phyloP scores from a whole-genome alignment of 2,113 vertebrate genomes.

The Collichthys lucidus region DNA sequence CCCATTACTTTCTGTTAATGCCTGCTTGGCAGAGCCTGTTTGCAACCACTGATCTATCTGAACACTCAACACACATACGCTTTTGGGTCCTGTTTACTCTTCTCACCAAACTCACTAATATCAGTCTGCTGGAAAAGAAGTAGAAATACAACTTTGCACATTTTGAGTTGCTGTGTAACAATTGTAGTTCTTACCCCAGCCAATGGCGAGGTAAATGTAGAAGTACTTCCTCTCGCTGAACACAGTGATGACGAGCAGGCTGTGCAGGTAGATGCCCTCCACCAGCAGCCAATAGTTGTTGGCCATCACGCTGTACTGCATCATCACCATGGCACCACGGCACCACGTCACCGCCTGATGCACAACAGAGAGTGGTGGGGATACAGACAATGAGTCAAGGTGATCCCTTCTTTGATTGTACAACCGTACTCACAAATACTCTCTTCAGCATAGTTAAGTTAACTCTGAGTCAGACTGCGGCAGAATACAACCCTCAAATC shows the following conservation, averaged over 20 bases:
- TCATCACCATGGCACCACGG: constrained; percentile 93
- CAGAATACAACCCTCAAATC: neutral
- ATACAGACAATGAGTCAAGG: neutral
- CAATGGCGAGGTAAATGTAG: constrained; percentile 91
- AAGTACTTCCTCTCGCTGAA: constrained; percentile 95
- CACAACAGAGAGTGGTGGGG: neutral
- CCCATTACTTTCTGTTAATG: neutral
- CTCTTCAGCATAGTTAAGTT: neutral
- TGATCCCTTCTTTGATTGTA: neutral
- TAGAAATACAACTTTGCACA: neutral
- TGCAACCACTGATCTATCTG: neutral
- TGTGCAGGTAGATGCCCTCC: constrained; percentile 96
- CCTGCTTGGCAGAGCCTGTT: neutral
- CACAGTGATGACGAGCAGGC: constrained; percentile 90
- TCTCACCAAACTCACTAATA: neutral
- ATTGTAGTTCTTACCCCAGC: constrained; percentile 90
- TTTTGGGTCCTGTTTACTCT: neutral
- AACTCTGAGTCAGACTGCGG: neutral
- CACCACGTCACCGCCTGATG: constrained; percentile 91
- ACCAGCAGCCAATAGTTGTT: constrained; percentile 99
- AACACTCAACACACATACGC: neutral
- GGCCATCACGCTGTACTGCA: constrained; percentile 97
- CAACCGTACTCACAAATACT: neutral
- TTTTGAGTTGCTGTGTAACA: neutral
- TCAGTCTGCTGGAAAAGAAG: neutral